phyloP scores from a whole-genome alignment of 2,888 invertebrate species.

The Cephus pygmeus region DNA sequence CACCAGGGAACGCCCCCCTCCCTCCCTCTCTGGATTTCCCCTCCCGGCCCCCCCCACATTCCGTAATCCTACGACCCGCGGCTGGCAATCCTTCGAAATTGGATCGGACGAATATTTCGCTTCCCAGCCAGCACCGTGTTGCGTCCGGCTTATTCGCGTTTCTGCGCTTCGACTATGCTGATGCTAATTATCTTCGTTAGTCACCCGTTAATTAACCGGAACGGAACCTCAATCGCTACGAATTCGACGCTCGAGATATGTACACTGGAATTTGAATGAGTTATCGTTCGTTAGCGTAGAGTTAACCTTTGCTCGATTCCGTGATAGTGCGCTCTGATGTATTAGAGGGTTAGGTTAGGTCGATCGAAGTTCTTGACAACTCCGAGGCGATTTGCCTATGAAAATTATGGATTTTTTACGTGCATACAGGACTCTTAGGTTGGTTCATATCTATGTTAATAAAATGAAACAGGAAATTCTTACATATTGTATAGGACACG shows the following conservation, averaged over 20 bases:
- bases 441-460: conserved; percentile 32
- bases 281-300: conserved; percentile 11
- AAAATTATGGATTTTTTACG: too few relatives aligned
- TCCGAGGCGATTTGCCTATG: too few relatives aligned
- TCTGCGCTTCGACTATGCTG: conserved; percentile 37
- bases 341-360: too few relatives aligned
- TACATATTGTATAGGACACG: not conserved
- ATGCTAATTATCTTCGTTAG: conserved; percentile 48
- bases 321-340: too few relatives aligned
- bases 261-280: not conserved
- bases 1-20: conserved; percentile 27
- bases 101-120: conserved; percentile 30
- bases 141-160: conserved; percentile 1
- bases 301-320: too few relatives aligned
- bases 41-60: conserved; percentile 16
- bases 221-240: conserved; percentile 37
- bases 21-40: not conserved
- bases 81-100: conserved; percentile 30
- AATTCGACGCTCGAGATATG: too few relatives aligned
- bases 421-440: too few relatives aligned
- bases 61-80: not conserved
- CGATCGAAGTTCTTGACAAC: too few relatives aligned
- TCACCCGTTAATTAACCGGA: conserved; percentile 41
- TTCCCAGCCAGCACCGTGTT: not conserved
- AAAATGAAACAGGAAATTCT: conserved; percentile 34